Base-by-base conservation (phyloP, 2,113 vertebrate genomes). In the Podarcis muralis region DNA sequence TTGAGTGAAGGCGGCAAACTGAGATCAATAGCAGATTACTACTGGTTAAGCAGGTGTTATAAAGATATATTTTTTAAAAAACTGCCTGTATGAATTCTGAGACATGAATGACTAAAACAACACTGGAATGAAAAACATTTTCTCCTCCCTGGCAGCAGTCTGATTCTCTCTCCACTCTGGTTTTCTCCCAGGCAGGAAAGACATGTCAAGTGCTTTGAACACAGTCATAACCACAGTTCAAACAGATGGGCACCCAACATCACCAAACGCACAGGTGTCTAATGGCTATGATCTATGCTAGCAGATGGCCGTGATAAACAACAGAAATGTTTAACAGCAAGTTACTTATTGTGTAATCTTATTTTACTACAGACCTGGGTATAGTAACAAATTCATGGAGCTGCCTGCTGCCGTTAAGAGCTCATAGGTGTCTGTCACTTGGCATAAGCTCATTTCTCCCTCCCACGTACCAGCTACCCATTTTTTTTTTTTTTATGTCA, bases 301-400 rank as follows among this genome's bases (percentile, higher is more conserved):
- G 65, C 81, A 91, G 48, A 78, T 74, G 90, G 81, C 81, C 76
- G 48, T 40, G 77, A 65, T 7, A 72, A 62, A 18, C n/a, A 91
- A 81, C 25, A n/a, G 48, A 18, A 22, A 83, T 65, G 35, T 89
- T 74, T 66, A 91, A 80, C 1, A 78, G 65, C n/a, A 91, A 84
- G 66, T 84, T 88, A 90, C 74, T 85, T 27, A n/a, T 69, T 78
- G 90, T 86, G 83, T n/a, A 83, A 88, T 62, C 48, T 85, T 15
- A 59, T 80, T 89, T 89, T 92, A 62, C 35, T 85, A 78, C 25
- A 25, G 12, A 84, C 8, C 13, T 18, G 16, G 4, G 84, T 32
- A 48, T 6, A 22, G 11, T 15, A 18, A 48, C 62, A 30, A 53
- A 79, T 69, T 78, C 25, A 53, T 30, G 69, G 40, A 53, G 30